Conservation (phyloP, 2,888 invertebrate species). For the Candidula unifasciata region DNA sequence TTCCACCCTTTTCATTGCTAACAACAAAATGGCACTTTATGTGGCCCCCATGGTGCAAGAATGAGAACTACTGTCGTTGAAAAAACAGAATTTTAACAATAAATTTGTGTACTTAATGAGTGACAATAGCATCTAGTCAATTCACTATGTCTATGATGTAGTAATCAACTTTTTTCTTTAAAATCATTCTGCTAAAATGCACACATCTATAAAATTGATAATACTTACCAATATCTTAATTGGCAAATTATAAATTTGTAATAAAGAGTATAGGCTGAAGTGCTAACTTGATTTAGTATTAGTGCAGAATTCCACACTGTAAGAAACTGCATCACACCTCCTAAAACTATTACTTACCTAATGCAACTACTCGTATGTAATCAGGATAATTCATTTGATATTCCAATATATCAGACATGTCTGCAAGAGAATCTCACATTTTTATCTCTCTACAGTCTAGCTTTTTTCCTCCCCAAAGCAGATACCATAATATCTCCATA, state of each 20-base stretch:
- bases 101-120: too few species aligned
- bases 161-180: too few species aligned
- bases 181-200: slow-evolving; percentile 6
- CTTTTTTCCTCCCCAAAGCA: not conserved
- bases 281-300: not conserved
- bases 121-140: too few species aligned
- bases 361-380: not conserved
- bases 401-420: not conserved
- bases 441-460: too few species aligned
- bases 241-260: slow-evolving; percentile 21
- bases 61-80: too few species aligned
- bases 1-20: too few species aligned
- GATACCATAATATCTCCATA: not conserved
- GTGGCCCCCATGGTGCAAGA: too few species aligned
- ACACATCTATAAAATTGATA: not conserved
- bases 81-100: too few species aligned
- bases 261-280: not conserved
- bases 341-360: slow-evolving; percentile 23
- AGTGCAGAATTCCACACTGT: slow-evolving; percentile 7
- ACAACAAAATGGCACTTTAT: too few species aligned
- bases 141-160: not conserved
- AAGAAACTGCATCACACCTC: not conserved
- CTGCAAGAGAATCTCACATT: slow-evolving; percentile 14
- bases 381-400: not conserved
- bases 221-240: slow-evolving; percentile 37